Evolutionary conservation across 1,140 invertebrate species (phyloP).

Genomic region (Oncopeltus fasciatus): DNA sequence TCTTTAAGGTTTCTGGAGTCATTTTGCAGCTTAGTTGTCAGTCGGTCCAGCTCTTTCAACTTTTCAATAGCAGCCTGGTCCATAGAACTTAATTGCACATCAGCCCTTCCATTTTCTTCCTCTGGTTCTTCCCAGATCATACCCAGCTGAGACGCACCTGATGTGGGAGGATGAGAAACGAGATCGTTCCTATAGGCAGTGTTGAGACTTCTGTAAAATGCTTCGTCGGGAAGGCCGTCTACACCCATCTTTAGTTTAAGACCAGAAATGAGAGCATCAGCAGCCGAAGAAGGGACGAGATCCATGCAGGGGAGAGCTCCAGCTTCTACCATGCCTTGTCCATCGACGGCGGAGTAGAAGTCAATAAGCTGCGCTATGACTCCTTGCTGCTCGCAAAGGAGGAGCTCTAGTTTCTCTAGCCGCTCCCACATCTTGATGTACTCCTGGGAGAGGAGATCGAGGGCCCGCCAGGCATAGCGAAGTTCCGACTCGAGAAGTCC

Average conservation of each 20-base stretch:
- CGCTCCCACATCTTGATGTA: slow-evolving; percentile 89
- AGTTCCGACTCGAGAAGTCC: slow-evolving; percentile 78
- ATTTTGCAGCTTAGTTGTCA: slow-evolving; percentile 58
- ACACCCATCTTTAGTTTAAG: slow-evolving; percentile 35
- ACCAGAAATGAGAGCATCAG: slow-evolving; percentile 25
- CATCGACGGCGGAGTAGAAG: slow-evolving; percentile 42
- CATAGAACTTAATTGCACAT: slow-evolving; percentile 46
- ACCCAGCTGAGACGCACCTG: slow-evolving; percentile 46
- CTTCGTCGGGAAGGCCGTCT: slow-evolving; percentile 54
- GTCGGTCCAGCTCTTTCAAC: slow-evolving; percentile 57
- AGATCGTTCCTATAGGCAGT: slow-evolving; percentile 70
- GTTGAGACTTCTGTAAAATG: slow-evolving; percentile 76
- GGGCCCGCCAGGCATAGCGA: slow-evolving; percentile 77
- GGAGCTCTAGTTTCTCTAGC: slow-evolving; percentile 75
- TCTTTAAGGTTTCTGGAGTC: slow-evolving; percentile 64
- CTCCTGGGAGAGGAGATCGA: slow-evolving; percentile 79
- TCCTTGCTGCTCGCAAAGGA: slow-evolving; percentile 76
- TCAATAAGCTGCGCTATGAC: slow-evolving; percentile 79
- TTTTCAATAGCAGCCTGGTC: slow-evolving; percentile 62
- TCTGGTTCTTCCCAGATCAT: slow-evolving; percentile 64
- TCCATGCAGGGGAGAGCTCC: slow-evolving; percentile 16
- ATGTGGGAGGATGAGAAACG: slow-evolving; percentile 40
- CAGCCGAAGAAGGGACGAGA: slow-evolving; percentile 28
- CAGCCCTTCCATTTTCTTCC: slow-evolving; percentile 30
- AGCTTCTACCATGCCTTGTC: slow-evolving; percentile 12